Percentiles rank a stretch among this genome's conserved stretches.
These are phyloP conservation scores for Syngnathus acus DNA, from an alignment of 2,797 vertebrate genomes.

Conservation along the genomic window DNA sequence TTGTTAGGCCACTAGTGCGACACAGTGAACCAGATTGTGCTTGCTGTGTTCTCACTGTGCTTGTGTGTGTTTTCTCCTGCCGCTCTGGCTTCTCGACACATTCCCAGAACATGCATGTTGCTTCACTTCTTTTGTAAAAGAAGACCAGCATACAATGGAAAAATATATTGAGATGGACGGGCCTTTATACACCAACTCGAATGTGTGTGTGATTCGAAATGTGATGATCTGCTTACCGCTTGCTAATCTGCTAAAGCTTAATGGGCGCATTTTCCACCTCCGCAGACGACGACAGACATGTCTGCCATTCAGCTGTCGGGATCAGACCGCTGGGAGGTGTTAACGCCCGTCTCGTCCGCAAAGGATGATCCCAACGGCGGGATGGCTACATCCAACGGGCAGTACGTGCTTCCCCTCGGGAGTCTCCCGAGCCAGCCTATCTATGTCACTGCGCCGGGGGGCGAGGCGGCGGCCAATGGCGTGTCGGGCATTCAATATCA, in stretches of 20 bases:
- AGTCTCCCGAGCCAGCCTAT: conserved; percentile 94
- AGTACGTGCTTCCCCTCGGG: conserved; percentile 94
- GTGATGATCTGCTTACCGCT: no score
- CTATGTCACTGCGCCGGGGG: conserved; percentile 90
- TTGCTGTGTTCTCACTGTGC: no score
- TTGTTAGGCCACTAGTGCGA: no score
- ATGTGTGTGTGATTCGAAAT: no score
- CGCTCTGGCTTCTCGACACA: no score
- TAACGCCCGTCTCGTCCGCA: conserved; percentile 83
- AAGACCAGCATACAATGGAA: no score
- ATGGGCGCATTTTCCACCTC: conserved; percentile 15
- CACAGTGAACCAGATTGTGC: no score
- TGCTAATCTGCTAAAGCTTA: not conserved
- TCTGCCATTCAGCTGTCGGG: conserved; percentile 89
- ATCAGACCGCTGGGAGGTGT: conserved; percentile 94
- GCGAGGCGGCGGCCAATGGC: conserved; percentile 81
- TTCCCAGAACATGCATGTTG: no score
- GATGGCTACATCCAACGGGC: conserved; percentile 90
- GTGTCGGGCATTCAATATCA: conserved; percentile 91
- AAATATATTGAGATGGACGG: no score
- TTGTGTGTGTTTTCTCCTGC: no score
- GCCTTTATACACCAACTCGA: no score
- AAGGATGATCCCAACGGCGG: conserved; percentile 92
- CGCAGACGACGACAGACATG: conserved; percentile 91
- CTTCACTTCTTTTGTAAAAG: no score